Percentiles rank a stretch among this genome's conserved stretches.
phyloP scores from a whole-genome alignment of 2,113 vertebrate species.

The Ptilorrhoa leucosticta region DNA sequence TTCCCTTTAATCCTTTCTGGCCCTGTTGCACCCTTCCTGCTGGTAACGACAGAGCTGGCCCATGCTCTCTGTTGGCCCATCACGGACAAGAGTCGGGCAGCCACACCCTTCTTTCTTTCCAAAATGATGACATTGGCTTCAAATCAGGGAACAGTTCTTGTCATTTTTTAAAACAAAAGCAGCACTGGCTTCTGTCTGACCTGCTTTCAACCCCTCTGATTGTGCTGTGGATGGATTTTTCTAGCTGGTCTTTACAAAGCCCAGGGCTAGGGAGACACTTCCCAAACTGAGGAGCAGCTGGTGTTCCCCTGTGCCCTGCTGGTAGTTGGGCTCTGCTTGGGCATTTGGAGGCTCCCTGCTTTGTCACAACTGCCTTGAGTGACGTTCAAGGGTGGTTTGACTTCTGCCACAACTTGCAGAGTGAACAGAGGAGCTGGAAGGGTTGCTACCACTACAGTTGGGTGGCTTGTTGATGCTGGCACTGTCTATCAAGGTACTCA shows the following conservation, averaged over 20 bases:
- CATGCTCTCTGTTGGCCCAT: accelerated
- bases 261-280: not conserved
- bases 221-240: not conserved
- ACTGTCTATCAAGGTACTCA: not conserved
- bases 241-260: not conserved
- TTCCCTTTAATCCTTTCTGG: not conserved
- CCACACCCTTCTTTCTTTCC: not conserved
- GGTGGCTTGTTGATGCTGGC: not conserved
- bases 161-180: not conserved
- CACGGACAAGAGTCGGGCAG: not conserved
- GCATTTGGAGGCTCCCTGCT: not conserved
- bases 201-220: not conserved
- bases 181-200: not conserved
- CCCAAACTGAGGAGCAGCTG: not conserved
- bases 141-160: not conserved
- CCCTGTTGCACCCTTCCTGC: not conserved
- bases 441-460: not conserved
- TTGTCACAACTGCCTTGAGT: not conserved
- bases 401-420: not conserved
- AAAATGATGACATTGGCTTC: not conserved
- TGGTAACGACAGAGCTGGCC: not conserved
- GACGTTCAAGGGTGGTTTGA: not conserved
- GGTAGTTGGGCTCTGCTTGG: not conserved
- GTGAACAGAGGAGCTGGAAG: not conserved
- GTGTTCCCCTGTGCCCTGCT: not conserved